Conservation (phyloP, 2,797 vertebrate species). For the Salarias fasciatus region DNA sequence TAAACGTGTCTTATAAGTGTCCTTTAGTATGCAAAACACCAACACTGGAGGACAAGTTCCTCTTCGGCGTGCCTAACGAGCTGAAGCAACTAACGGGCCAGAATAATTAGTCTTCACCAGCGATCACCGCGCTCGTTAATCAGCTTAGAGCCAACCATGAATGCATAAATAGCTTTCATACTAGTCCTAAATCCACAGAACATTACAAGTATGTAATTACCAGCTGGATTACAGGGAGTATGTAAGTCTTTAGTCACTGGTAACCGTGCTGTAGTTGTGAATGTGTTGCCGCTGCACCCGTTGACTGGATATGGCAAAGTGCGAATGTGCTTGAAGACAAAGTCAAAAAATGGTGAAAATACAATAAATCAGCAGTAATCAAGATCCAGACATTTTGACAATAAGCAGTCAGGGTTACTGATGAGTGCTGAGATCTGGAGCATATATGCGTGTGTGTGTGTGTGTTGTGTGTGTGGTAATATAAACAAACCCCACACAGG, state of each 20-base stretch:
- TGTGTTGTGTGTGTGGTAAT: slow-evolving; percentile 1
- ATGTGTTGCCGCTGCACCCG: slow-evolving; percentile 34
- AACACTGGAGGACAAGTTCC: slow-evolving; percentile 45
- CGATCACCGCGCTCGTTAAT: slow-evolving; percentile 64
- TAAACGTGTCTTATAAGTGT: slow-evolving; percentile 48
- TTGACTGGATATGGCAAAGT: slow-evolving; percentile 10
- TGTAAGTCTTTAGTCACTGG: slow-evolving; percentile 23
- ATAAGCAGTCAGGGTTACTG: slow-evolving; percentile 18
- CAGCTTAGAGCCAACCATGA: slow-evolving; percentile 65
- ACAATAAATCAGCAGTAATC: slow-evolving; percentile 41
- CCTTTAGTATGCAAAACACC: slow-evolving; percentile 45
- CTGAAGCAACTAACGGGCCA: slow-evolving; percentile 54
- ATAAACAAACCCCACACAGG: slow-evolving; percentile 1
- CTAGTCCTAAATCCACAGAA: slow-evolving; percentile 55
- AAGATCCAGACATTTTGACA: too few relatives aligned
- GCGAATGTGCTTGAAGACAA: slow-evolving; percentile 11
- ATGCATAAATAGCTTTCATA: slow-evolving; percentile 59
- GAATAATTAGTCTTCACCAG: slow-evolving; percentile 70
- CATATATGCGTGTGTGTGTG: not conserved
- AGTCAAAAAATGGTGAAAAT: slow-evolving; percentile 31
- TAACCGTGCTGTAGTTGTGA: slow-evolving; percentile 19
- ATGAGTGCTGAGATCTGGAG: not conserved
- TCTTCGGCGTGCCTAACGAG: slow-evolving; percentile 48
- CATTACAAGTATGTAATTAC: slow-evolving; percentile 60
- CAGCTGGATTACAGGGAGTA: slow-evolving; percentile 42